Conservation (phyloP, 2,888 invertebrate genomes). For the Beris chalybata region DNA sequence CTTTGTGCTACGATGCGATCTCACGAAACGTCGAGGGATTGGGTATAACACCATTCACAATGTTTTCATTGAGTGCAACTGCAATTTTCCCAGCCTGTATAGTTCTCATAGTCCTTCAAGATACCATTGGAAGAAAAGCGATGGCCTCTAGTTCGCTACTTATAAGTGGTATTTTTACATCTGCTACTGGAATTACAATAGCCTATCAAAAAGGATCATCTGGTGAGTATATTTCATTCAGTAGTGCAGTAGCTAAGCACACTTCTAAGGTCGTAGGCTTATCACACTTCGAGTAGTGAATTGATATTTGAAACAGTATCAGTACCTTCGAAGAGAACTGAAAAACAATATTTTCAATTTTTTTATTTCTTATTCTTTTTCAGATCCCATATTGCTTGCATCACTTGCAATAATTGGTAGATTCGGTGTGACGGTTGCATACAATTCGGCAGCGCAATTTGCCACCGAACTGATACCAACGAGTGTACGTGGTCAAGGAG, state of each 20-base stretch:
- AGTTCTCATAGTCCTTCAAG: slow-evolving; percentile 36
- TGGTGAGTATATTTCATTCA: slow-evolving; percentile 4
- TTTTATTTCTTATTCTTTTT: not conserved
- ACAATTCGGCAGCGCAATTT: slow-evolving; percentile 63
- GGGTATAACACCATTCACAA: slow-evolving; percentile 56
- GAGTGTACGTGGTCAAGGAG: slow-evolving; percentile 61
- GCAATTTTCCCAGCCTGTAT: slow-evolving; percentile 57
- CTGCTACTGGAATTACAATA: slow-evolving; percentile 51
- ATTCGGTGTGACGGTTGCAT: slow-evolving; percentile 60
- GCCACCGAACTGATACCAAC: slow-evolving; percentile 63
- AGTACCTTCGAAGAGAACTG: not conserved
- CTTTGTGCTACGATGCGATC: slow-evolving; percentile 59
- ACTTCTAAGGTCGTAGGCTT: too few relatives aligned
- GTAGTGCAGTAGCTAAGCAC: not conserved
- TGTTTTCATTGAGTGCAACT: slow-evolving; percentile 56
- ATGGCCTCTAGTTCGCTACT: slow-evolving; percentile 56
- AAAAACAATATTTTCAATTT: not conserved
- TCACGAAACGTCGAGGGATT: slow-evolving; percentile 58
- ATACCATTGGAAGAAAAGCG: slow-evolving; percentile 51
- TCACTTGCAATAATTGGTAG: slow-evolving; percentile 56
- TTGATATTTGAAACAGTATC: too few relatives aligned
- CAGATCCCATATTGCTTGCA: slow-evolving; percentile 48
- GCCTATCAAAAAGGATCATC: slow-evolving; percentile 36
- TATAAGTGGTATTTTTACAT: slow-evolving; percentile 56
- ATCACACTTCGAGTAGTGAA: too few relatives aligned